phyloP scores from a whole-genome alignment of 2,113 vertebrate species.

The Oryzias melastigma region DNA sequence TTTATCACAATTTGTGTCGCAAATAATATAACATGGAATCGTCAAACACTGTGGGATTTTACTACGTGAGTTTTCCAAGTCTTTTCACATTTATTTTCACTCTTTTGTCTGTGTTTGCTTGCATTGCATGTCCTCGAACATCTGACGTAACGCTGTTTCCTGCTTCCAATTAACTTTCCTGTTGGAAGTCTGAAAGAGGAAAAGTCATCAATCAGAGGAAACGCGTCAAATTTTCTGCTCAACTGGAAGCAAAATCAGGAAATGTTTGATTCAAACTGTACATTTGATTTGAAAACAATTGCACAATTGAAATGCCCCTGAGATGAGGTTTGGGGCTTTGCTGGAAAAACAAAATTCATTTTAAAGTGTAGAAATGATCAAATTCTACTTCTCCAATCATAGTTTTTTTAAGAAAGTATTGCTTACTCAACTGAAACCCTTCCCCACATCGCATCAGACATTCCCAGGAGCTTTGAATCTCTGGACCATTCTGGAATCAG shows the following conservation, averaged over 20 bases:
- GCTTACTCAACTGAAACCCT: neutral
- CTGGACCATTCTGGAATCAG: constrained; percentile 1
- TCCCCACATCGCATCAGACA: neutral
- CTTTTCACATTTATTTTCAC: neutral
- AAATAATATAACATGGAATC: too few relatives aligned
- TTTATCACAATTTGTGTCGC: too few relatives aligned
- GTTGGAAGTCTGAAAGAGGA: neutral
- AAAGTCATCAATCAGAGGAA: neutral
- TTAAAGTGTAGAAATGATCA: neutral
- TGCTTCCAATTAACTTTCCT: neutral
- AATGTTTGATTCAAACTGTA: too few relatives aligned
- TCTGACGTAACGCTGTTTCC: constrained; percentile 1
- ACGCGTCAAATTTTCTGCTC: neutral
- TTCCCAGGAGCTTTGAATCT: constrained; percentile 5
- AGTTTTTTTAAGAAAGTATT: neutral
- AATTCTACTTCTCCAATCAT: neutral
- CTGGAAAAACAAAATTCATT: too few relatives aligned
- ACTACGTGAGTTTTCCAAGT: neutral
- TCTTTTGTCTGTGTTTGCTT: neutral
- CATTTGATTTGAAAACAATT: too few relatives aligned
- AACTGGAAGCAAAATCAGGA: neutral
- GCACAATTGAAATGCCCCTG: too few relatives aligned
- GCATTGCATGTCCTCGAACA: neutral
- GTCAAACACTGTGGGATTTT: too few relatives aligned
- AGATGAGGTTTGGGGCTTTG: too few relatives aligned